Percentiles rank a stretch among this genome's conserved stretches.
Evolutionary conservation across 2,888 invertebrate species (phyloP).

Genomic region (Orthosia gothica): DNA sequence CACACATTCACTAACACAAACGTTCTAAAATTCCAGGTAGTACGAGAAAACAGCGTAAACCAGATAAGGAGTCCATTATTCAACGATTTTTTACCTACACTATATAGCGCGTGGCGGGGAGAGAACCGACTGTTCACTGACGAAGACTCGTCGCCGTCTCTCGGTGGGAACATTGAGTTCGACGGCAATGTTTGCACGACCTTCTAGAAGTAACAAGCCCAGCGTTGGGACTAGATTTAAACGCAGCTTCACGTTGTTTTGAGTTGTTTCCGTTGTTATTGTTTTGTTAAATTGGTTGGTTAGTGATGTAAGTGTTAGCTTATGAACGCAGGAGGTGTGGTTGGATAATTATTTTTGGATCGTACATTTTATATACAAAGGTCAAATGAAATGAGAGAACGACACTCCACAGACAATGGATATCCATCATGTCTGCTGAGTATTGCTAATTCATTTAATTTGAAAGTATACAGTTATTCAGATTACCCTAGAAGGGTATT

Average conservation of each 20-base stretch:
- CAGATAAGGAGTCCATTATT: constrained; percentile 83
- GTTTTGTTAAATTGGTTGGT: constrained; percentile 58
- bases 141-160: constrained; percentile 68
- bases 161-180: constrained; percentile 83
- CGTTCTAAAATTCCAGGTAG: constrained; percentile 77
- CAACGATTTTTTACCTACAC: constrained; percentile 88
- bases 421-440: not conserved
- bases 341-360: no score
- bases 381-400: not conserved
- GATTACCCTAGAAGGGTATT: constrained; percentile 23
- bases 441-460: not conserved
- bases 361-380: constrained; percentile 11
- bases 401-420: not conserved
- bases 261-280: constrained; percentile 50
- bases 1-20: no score
- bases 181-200: constrained; percentile 88
- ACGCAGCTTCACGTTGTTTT: constrained; percentile 47
- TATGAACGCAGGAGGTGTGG: constrained; percentile 1
- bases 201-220: constrained; percentile 74
- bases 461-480: not conserved
- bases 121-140: constrained; percentile 75
- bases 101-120: constrained; percentile 85
- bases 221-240: constrained; percentile 54
- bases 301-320: constrained; percentile 52
- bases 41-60: constrained; percentile 81